Percentiles rank a stretch among this genome's conserved stretches.
Evolutionary conservation across 2,888 invertebrate species (phyloP).

Genomic region (Drepanosiphum platanoidis): DNA sequence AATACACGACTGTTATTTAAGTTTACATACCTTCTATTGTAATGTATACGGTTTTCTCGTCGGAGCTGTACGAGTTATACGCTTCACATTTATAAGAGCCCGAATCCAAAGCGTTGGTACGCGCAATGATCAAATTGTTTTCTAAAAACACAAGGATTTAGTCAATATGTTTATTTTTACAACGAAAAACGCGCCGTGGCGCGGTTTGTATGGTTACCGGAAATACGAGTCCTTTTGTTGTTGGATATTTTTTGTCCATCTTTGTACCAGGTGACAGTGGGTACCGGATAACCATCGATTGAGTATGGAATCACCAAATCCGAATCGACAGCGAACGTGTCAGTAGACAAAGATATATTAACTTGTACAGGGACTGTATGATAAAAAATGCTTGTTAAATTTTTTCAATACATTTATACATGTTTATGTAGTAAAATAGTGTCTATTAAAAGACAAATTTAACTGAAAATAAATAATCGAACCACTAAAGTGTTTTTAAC

Average conservation of each 20-base stretch:
- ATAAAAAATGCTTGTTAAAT: not conserved
- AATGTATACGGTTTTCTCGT: conserved; percentile 75
- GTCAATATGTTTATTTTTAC: not conserved
- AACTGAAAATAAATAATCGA: not conserved
- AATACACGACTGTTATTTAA: not conserved
- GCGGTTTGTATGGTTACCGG: conserved; percentile 70
- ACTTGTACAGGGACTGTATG: conserved; percentile 74
- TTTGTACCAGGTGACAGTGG: conserved; percentile 84
- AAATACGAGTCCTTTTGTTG: conserved; percentile 73
- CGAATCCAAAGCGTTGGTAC: conserved; percentile 76
- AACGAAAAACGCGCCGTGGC: not conserved
- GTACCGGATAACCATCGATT: conserved; percentile 81
- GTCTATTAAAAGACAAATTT: not conserved
- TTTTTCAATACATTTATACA: not conserved
- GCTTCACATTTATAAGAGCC: conserved; percentile 88
- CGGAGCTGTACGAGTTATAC: conserved; percentile 76
- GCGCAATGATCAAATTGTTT: conserved; percentile 76
- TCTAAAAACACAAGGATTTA: conserved; percentile 68
- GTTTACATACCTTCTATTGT: conserved; percentile 76
- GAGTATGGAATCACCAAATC: conserved; percentile 79
- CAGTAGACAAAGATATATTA: conserved; percentile 72
- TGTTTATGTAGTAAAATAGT: not conserved
- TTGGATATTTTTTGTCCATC: conserved; percentile 73
- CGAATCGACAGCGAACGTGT: conserved; percentile 74
- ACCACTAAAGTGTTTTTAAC: not conserved